Evolutionary conservation across 2,888 invertebrate species (phyloP), one percentile per base, ranked within the genome.

Genomic region (Omphaloscelis lunosa): DNA sequence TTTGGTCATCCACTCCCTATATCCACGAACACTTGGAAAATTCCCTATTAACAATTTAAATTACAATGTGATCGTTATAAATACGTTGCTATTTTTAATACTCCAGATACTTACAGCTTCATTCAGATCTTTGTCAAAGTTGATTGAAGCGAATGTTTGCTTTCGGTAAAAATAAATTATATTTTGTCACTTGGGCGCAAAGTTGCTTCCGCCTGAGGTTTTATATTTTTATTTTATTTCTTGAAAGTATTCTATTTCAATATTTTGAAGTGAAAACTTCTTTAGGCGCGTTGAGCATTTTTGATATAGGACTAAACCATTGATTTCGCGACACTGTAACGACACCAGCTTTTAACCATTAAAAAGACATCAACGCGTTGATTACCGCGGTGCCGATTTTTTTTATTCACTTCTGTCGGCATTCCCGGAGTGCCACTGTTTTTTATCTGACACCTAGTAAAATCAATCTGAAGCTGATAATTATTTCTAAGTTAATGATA

Each of bases 71-170:
- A 51, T 41, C 1, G 39, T n/a, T 29, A 9, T n/a, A 34, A 51
- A 62, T 76, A 56, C 23, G 20, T 48, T 45, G 12, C 3, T 48
- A 39, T n/a, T 78, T 77, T 79, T 59, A 61, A 51, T 68, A 17
- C 61, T 41, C 1, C n/a, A 8, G n/a, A 11, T 51, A 1, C 41
- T 9, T 27, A 59, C 11, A 17, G 15, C 7, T n/a, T 20, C 20
- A 51, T 20, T 67, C 39, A 53, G 2, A 58, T 29, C 29, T 45
- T 79, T 61, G 17, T 61, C 1, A 27, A 69, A 70, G 51, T 77
- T 70, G 23, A 80, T 61, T 70, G 34, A 53, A 80, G 27, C 34
- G 27, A 77, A 53, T 51, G 59, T 59, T 61, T 39, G 29, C 39
- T 65, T 65, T 29, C n/a, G 0, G 48, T 58, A 39, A 53, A 77